These are phyloP conservation scores for Agelastica alni DNA, from an alignment of 2,888 invertebrate species.

Conservation along the genomic window DNA sequence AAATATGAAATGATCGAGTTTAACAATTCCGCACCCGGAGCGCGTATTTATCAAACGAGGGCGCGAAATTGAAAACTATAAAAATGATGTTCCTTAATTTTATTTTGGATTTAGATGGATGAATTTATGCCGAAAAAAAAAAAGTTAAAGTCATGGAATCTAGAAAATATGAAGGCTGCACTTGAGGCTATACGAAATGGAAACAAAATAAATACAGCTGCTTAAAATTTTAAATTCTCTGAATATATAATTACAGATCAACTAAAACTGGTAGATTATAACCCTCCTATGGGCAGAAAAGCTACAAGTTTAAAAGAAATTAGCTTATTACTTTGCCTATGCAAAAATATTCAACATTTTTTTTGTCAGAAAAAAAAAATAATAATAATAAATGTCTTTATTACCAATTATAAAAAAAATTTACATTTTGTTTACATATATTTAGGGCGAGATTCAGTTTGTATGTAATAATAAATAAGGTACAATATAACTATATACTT, in stretches of 20 bases:
- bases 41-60: neutral
- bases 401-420: too few relatives aligned
- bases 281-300: neutral
- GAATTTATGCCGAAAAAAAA: neutral
- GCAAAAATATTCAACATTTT: neutral
- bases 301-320: neutral
- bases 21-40: neutral
- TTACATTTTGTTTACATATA: too few relatives aligned
- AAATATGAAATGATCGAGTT: neutral
- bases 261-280: neutral
- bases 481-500: too few relatives aligned
- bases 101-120: neutral
- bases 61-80: neutral
- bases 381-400: too few relatives aligned
- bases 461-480: too few relatives aligned
- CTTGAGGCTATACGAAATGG: neutral
- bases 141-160: neutral
- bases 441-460: too few relatives aligned
- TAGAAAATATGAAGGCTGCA: neutral
- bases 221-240: neutral
- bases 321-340: neutral
- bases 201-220: neutral
- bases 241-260: neutral
- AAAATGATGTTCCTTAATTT: neutral
- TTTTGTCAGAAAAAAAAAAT: neutral